Base-by-base conservation (phyloP, 2,888 invertebrate species). In the Callyntrura guangdongensis region DNA sequence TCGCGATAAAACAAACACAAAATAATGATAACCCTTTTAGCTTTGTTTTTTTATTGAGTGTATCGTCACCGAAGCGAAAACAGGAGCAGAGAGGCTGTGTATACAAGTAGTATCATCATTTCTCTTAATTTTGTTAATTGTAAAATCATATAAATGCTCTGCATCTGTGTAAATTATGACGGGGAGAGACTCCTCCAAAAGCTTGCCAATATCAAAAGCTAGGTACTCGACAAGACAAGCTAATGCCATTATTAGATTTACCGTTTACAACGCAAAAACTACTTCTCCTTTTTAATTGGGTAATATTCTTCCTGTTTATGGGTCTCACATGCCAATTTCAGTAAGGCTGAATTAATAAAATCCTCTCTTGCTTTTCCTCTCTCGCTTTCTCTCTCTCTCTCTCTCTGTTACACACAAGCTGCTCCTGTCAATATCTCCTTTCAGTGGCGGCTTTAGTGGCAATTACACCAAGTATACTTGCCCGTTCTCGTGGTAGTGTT, bases 251-350 rank as follows among this genome's bases (percentile, higher is more conserved):
- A 84, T 83, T 83, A 72, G 69, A 53, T 77, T 53, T 77, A 53
- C 77, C 77, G 84, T 69, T 84, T 53, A 77, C 53, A 86, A 74
- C 79, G 81, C 53, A 83, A 89, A 89, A 89, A 49, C 89, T 74
- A 47, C 74, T 83, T 67, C 56, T 45, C 49, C 77, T 77, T 85
- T 89, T 89, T 89, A 89, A 84, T 89, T 89, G 89, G 89, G 89
- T 85, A 89, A 89, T 89, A 89, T 89, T 89, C 84, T 89, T 83
- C 84, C 82, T 84, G 84, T 89, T 89, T 89, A 89, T 89, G 84
- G 89, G 59, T 79, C 72, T 89, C 89, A 84, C 89, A 89, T 89
- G 89, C 84, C 89, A 89, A 89, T 89, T 89, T 83, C 84, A 89
- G 77, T 84, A 53, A 84, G 82, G 89, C 77, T 85, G 89, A 89